phyloP scores from a whole-genome alignment of 2,888 invertebrate species.

The Mythimna ferrago region DNA sequence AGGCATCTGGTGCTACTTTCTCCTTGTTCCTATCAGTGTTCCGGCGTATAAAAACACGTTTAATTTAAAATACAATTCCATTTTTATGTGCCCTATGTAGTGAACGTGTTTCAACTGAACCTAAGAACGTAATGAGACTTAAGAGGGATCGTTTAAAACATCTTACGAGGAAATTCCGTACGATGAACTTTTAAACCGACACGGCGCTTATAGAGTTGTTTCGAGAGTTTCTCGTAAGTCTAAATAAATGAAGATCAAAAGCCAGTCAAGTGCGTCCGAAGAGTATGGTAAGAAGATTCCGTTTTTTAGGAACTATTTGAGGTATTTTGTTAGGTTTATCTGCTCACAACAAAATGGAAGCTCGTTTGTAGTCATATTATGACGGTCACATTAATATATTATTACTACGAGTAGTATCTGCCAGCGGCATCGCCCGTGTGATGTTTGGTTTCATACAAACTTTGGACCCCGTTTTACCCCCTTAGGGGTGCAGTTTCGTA shows the following conservation, averaged over 20 bases:
- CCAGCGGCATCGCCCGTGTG: too few species aligned
- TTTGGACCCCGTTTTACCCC: too few species aligned
- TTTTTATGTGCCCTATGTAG: background rate
- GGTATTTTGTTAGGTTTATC: background rate
- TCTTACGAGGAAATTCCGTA: conserved; percentile 27
- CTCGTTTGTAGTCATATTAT: background rate
- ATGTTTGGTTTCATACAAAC: too few species aligned
- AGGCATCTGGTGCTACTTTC: conserved; percentile 29
- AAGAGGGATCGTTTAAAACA: conserved; percentile 29
- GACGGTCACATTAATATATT: background rate
- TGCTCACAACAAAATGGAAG: background rate
- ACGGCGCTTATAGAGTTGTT: conserved; percentile 27
- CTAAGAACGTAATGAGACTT: conserved; percentile 14
- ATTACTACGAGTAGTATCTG: background rate
- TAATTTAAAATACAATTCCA: conserved; percentile 5
- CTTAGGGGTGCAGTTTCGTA: too few species aligned
- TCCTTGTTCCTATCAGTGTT: background rate
- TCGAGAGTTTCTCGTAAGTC: conserved; percentile 17
- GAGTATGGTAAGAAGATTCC: conserved; percentile 5
- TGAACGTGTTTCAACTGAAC: conserved; percentile 17
- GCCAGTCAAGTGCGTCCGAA: conserved; percentile 7
- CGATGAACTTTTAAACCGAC: conserved; percentile 45
- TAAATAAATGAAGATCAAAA: conserved; percentile 44
- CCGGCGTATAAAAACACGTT: conserved; percentile 4
- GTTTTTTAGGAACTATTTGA: background rate